These are phyloP conservation scores for Drosophila asahinai DNA, from an alignment of 1,140 invertebrate genomes.

Conservation along the genomic window DNA sequence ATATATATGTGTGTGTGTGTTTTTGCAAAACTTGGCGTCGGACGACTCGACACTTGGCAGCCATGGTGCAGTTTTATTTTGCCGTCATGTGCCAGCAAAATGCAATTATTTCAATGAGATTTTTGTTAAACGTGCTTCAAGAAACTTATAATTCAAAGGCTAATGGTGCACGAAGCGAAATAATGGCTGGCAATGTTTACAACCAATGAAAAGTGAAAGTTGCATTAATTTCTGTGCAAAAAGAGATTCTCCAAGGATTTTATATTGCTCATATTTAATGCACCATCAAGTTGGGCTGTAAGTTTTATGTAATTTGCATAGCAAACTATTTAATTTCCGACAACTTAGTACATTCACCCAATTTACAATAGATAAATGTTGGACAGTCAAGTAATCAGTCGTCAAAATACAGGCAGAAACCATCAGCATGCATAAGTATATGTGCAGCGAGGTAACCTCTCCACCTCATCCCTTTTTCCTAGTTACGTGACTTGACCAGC, in stretches of 20 bases:
- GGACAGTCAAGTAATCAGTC: background rate
- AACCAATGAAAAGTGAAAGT: constrained; percentile 35
- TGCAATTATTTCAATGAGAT: constrained; percentile 56
- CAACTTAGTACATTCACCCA: background rate
- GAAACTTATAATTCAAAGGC: constrained; percentile 28
- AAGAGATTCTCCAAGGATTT: background rate
- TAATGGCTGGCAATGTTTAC: constrained; percentile 10
- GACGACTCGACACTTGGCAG: constrained; percentile 55
- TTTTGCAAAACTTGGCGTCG: constrained; percentile 43
- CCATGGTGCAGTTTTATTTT: constrained; percentile 42
- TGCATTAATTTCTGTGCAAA: constrained; percentile 8
- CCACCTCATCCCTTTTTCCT: background rate
- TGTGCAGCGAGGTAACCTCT: background rate
- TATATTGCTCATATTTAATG: background rate
- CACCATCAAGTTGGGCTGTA: background rate
- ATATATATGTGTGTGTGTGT: constrained; percentile 15
- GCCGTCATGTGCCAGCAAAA: constrained; percentile 53
- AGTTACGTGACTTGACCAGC: constrained; percentile 48
- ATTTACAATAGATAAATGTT: background rate
- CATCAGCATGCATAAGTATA: background rate
- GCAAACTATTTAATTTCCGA: background rate
- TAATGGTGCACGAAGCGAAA: constrained; percentile 14
- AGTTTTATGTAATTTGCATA: background rate
- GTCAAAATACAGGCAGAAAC: background rate
- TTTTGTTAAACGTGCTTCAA: constrained; percentile 46